These are phyloP conservation scores for Camelus bactrianus DNA, from an alignment of 2,113 vertebrate species.

Conservation along the genomic window DNA sequence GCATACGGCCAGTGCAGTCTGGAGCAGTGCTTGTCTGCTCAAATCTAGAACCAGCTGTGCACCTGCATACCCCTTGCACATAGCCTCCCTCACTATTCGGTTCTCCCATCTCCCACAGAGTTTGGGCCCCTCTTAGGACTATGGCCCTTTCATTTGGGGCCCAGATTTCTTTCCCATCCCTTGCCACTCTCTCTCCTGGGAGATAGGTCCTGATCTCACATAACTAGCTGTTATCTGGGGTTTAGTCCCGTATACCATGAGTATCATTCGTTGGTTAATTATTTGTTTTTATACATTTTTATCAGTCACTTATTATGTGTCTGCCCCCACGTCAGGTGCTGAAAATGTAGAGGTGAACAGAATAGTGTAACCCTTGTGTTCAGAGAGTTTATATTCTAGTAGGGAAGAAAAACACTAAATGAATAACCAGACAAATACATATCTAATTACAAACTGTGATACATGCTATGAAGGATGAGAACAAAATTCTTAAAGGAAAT, in stretches of 20 bases:
- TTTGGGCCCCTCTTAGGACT: no score
- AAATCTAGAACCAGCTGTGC: neutral
- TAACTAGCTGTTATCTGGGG: neutral
- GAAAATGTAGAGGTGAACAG: neutral
- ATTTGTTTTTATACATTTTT: neutral
- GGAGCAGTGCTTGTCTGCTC: neutral
- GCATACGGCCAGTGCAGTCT: no score
- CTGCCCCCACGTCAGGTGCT: neutral
- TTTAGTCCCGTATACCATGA: neutral
- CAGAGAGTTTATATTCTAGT: neutral
- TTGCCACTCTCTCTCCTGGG: neutral
- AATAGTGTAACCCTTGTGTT: neutral
- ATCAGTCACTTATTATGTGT: neutral
- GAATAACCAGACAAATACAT: neutral
- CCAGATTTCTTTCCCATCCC: neutral
- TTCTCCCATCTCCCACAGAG: neutral
- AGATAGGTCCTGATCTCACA: neutral
- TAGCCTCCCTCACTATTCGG: neutral
- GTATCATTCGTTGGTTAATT: neutral
- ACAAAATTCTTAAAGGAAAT: neutral
- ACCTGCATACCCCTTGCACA: fast-evolving
- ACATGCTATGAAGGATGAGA: neutral
- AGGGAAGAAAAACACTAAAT: neutral
- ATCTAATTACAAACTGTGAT: neutral
- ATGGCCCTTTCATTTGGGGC: neutral